Percentiles rank a stretch among this genome's conserved stretches.
phyloP scores from a whole-genome alignment of 2,113 vertebrate species.

The Meles meles region DNA sequence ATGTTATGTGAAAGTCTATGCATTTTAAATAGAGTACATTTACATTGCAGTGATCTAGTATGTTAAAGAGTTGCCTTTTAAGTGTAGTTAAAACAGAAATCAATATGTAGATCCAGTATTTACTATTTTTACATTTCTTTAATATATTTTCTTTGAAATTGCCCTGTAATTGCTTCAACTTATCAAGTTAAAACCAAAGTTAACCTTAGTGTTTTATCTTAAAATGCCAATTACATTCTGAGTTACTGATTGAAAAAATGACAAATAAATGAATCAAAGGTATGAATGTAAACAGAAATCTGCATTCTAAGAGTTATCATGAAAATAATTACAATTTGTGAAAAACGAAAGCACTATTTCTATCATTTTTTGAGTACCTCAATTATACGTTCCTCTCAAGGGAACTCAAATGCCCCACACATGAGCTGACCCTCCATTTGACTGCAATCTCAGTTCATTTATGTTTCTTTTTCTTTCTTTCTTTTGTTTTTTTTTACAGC shows the following conservation, averaged over 20 bases:
- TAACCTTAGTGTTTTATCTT: neutral
- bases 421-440: neutral
- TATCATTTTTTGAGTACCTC: neutral
- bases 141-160: neutral
- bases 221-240: neutral
- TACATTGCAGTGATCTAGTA: neutral
- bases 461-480: neutral
- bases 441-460: neutral
- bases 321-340: neutral
- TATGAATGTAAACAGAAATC: neutral
- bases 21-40: neutral
- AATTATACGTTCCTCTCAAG: neutral
- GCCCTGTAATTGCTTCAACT: neutral
- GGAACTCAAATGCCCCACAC: neutral
- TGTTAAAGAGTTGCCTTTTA: neutral
- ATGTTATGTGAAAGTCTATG: neutral
- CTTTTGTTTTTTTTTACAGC: no score
- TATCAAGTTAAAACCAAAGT: constrained; percentile 25
- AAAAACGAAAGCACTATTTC: neutral
- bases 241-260: neutral
- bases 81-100: neutral
- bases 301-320: neutral
- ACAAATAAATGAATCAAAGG: neutral
- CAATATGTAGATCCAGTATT: neutral
- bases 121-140: neutral